Percentiles rank a stretch among this genome's conserved stretches.
Evolutionary conservation across 1,140 invertebrate species (phyloP).

Genomic region (Yoshiicerus persimilis): DNA sequence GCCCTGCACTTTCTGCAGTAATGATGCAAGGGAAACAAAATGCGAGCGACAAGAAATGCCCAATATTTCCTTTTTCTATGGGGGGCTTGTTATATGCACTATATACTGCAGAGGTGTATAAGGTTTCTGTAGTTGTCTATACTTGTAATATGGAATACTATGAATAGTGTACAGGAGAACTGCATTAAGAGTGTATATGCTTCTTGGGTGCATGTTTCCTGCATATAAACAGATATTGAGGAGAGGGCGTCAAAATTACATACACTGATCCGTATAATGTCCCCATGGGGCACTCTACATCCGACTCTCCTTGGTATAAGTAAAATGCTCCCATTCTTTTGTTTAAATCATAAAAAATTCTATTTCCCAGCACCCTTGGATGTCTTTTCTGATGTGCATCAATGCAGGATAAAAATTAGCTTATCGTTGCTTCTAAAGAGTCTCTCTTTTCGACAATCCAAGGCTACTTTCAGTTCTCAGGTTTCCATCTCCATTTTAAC

Average conservation of each 20-base stretch:
- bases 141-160: too few species aligned
- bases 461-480: too few species aligned
- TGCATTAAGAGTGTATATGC: too few species aligned
- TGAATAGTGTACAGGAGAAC: too few species aligned
- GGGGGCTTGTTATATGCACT: background rate
- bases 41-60: background rate
- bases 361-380: conserved; percentile 41
- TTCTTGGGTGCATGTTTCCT: background rate
- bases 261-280: background rate
- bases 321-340: conserved; percentile 11
- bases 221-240: background rate
- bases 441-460: background rate
- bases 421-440: background rate
- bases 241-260: background rate
- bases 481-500: too few species aligned
- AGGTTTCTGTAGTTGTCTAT: too few species aligned
- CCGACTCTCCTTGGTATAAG: background rate
- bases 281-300: background rate
- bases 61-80: background rate
- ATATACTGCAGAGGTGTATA: too few species aligned
- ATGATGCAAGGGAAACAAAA: background rate
- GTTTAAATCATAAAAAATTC: conserved; percentile 40
- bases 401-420: conserved; percentile 33
- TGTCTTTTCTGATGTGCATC: background rate
- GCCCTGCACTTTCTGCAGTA: background rate